These are phyloP conservation scores for Panurus biarmicus DNA, from an alignment of 2,113 vertebrate genomes.

Conservation along the genomic window DNA sequence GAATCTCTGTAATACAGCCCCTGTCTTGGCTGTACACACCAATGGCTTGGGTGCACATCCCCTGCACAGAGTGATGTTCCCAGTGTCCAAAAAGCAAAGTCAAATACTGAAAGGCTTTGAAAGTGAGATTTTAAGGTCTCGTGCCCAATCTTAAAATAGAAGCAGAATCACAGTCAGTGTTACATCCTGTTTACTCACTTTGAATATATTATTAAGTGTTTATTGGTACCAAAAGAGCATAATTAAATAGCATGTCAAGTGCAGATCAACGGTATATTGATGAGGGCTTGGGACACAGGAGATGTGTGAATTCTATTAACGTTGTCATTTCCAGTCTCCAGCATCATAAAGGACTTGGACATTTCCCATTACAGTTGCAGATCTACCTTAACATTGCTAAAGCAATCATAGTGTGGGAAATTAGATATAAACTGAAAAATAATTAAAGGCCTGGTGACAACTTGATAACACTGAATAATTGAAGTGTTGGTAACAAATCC, in stretches of 20 bases:
- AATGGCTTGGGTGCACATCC: rapidly evolving
- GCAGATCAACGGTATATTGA: background rate
- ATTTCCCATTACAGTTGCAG: background rate
- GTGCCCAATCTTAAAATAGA: background rate
- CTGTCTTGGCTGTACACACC: background rate
- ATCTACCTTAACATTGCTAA: conserved; percentile 9
- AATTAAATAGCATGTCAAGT: background rate
- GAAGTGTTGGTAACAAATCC: background rate
- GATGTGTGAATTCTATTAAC: conserved; percentile 20
- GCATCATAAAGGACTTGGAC: background rate
- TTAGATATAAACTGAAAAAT: conserved; percentile 40
- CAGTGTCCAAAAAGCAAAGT: background rate
- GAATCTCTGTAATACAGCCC: rapidly evolving
- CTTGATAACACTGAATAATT: conserved; percentile 28
- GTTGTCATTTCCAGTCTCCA: conserved; percentile 15
- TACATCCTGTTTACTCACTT: conserved; percentile 9
- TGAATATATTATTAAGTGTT: conserved; percentile 34
- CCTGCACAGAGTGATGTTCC: background rate
- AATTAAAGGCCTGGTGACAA: conserved; percentile 47
- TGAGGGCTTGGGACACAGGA: background rate
- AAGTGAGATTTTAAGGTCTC: background rate
- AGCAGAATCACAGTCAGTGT: background rate
- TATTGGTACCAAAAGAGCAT: conserved; percentile 2
- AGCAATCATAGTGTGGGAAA: conserved; percentile 16
- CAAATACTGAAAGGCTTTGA: background rate